Base-by-base conservation (phyloP, 1,140 invertebrate genomes). In the Eulimnadia texana region DNA sequence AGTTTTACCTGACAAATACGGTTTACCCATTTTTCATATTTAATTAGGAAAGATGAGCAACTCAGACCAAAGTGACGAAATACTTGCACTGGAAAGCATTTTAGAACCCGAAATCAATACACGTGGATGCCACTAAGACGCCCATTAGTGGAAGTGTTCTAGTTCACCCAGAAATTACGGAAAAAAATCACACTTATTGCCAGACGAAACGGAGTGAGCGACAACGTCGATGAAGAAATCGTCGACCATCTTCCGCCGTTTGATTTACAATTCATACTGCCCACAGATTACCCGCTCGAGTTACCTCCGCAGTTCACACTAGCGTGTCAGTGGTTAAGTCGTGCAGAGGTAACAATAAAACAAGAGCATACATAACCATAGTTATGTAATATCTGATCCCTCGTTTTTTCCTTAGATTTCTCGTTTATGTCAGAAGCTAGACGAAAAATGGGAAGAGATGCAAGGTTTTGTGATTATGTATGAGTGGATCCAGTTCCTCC, bases 401-500 rank as follows among this genome's bases (percentile, higher is more conserved):
- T 50, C 6, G 66, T 66, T 58, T 59, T 58, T 61, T 62, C 68
- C 70, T 27, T 64, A 75, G 68, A 59, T 77, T 13, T 66, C 66
- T 0, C 70, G 72, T 65, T 64, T 83, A n/a, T 81, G 80, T 67
- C 67, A 71, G 51, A 74, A 77, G 63, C 68, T 84, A 3, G 80
- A 83, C 67, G 56, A 71, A 2, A 60, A 82, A 0, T 83, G 81
- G 80, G 66, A 74, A 55, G 73, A 76, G 63, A 10, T 28, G 10
- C 67, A 72, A 63, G 74, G 74, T 6, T 71, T 70, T 60, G 78
- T 77, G 27, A 72, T 83, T 51, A 64, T 84, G 0, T 82, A 76
- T 63, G 70, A 68, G 23, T 84, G 81, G 81, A 71, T 74, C 50
- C 71, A 72, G 23, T 82, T 81, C 66, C 66, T 84, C 0, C 74